Evolutionary conservation across 2,888 invertebrate species (phyloP).

Genomic region (Fragum fragum): DNA sequence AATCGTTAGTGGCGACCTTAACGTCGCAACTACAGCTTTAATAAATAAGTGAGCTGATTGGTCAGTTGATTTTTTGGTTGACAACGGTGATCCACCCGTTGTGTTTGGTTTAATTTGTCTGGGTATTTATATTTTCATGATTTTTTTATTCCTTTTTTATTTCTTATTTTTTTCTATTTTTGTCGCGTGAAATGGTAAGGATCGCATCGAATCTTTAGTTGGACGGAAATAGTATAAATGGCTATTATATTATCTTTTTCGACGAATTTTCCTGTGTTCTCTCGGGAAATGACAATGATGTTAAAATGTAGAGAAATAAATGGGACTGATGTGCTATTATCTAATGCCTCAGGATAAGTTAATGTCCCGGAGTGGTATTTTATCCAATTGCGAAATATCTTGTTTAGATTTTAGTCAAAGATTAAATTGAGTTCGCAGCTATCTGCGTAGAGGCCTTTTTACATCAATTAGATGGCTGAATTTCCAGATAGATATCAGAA

Average conservation of each 20-base stretch:
- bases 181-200: too few species aligned
- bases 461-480: neutral
- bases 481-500: too few species aligned
- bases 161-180: too few species aligned
- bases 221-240: neutral
- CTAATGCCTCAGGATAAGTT: conserved; percentile 3
- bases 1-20: too few species aligned
- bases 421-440: conserved; percentile 1
- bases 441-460: neutral
- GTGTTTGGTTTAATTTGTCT: too few species aligned
- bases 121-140: too few species aligned
- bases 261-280: conserved; percentile 1
- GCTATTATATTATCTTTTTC: conserved; percentile 6
- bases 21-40: too few species aligned
- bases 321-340: conserved; percentile 10
- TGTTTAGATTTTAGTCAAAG: neutral
- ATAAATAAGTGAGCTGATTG: too few species aligned
- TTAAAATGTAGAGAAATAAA: conserved; percentile 12
- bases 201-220: neutral
- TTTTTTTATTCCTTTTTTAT: too few species aligned
- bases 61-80: too few species aligned
- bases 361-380: conserved; percentile 1
- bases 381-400: neutral
- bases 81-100: too few species aligned
- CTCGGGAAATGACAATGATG: neutral